Evolutionary conservation across 2,888 invertebrate species (phyloP), one percentile per base, ranked within the genome.

Genomic region (Monopis laevigella): DNA sequence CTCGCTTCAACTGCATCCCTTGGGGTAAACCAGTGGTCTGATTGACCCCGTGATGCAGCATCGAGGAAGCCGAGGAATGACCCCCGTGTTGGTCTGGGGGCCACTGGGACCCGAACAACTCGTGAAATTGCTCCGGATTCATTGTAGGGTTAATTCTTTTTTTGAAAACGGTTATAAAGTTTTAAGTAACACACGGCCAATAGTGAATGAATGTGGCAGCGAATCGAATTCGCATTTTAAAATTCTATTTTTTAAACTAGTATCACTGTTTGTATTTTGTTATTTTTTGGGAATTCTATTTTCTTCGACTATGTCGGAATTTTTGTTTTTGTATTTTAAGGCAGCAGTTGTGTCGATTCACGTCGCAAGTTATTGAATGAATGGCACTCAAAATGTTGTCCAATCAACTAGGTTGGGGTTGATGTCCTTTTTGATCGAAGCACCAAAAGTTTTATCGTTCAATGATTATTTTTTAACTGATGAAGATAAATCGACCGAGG

Each of bases 21-120:
- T 63, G 71, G 3, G 65, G 61, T 46, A 70, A 39, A 2, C 55
- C 52, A 50, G 62, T 8, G 3, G 50, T 50, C 42, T 61, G 70
- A 3, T 27, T 36, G 2, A 10, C 13, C 3, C 29, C 39, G 19
- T 38, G 41, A 62, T 74, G 80, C 62, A 78, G 64, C 72, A 77
- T 75, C 1, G 78, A 74, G 2, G 77, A 64, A 11, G 77, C 75
- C 6, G 77, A 70, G 16, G 77, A 75, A 44, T 80, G 80, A 0
- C 78, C 78, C 14, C 78, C 78, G 32, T 75, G 75, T 46, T 75
- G 74, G 43, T 80, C 78, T 2, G 82, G 73, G n/a, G 82, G 78
- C 82, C 82, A 82, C 50, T 80, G 81, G 4, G 80, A 74, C 43
- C 81, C 80, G 48, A 81, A 78, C 48, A 82, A 49, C 54, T 82